These are phyloP conservation scores for Papilio elwesi DNA, from an alignment of 2,888 invertebrate species.

Conservation along the genomic window DNA sequence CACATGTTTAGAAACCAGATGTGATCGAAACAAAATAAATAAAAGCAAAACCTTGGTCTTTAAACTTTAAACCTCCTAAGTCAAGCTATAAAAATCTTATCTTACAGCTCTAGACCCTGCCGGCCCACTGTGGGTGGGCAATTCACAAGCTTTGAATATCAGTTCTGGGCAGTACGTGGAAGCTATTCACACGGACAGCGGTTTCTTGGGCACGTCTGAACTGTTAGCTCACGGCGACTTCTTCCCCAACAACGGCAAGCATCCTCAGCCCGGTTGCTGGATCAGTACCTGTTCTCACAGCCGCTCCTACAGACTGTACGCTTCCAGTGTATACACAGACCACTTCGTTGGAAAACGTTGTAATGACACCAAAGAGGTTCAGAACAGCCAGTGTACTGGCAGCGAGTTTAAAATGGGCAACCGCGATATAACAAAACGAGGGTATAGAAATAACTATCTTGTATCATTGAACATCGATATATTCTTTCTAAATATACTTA, in stretches of 20 bases:
- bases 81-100: not conserved
- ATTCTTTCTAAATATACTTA: too few species aligned
- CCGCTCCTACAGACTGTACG: conserved; percentile 59
- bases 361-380: conserved; percentile 51
- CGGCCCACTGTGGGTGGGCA: conserved; percentile 60
- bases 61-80: not conserved
- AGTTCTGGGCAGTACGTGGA: conserved; percentile 62
- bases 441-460: conserved; percentile 46
- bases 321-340: conserved; percentile 58
- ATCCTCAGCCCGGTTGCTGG: conserved; percentile 65
- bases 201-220: conserved; percentile 59
- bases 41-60: not conserved
- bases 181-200: conserved; percentile 67
- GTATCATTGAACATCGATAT: not conserved
- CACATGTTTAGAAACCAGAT: too few species aligned
- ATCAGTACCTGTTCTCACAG: conserved; percentile 64
- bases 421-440: conserved; percentile 52
- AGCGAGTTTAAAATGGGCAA: conserved; percentile 60
- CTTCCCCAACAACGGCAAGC: conserved; percentile 68
- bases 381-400: conserved; percentile 53
- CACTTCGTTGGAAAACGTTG: conserved; percentile 60
- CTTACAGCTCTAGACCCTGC: conserved; percentile 56
- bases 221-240: conserved; percentile 59
- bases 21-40: too few species aligned
- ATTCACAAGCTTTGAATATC: conserved; percentile 52